Evolutionary conservation across 1,140 invertebrate species (phyloP), one percentile per base, ranked within the genome.

Genomic region (Conopomorpha cramerella): DNA sequence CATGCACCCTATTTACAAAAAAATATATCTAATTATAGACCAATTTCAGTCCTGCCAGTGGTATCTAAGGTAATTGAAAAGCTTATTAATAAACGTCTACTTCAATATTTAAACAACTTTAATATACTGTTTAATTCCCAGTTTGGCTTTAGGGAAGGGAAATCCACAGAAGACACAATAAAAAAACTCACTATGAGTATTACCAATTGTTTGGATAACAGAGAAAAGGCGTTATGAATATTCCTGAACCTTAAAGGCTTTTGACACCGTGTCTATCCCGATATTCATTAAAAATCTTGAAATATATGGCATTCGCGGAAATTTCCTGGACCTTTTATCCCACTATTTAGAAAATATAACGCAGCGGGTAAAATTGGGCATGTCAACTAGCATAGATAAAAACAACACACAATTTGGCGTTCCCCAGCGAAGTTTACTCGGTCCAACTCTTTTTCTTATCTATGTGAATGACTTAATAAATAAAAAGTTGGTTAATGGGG

Each of bases 21-120:
- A n/a, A n/a, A n/a, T n/a, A n/a, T n/a, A n/a, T n/a, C n/a, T 15
- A 42, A 41, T 23, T 46, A 39, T 34, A 32, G 36, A 16, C 44
- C 34, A 14, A 45, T 45, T 16, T 45, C 43, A 25, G 27, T 45
- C 1, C 17, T 46, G 1, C 15, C 39, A 8, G 16, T 34, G 3
- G 30, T 46, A 13, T 42, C 45, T 6, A 46, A 46, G 34, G 18
- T 46, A n/a, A 31, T 46, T 19, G 45, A 43, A 39, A 43, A 43
- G 11, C 11, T 40, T 3, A 3, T 42, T 14, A 46, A 46, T 18
- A 37, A 16, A 3, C 25, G 37, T 18, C 23, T 46, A 30, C 15
- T 35, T 14, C 30, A 27, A 8, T 46, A 30, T 34, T 18, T 46
- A 25, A 32, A 41, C 11, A 23, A 14, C 13, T 12, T 39, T 30